Evolutionary conservation across 1,140 invertebrate genomes (phyloP).

Genomic region (Aphelenchoides fujianensis): DNA sequence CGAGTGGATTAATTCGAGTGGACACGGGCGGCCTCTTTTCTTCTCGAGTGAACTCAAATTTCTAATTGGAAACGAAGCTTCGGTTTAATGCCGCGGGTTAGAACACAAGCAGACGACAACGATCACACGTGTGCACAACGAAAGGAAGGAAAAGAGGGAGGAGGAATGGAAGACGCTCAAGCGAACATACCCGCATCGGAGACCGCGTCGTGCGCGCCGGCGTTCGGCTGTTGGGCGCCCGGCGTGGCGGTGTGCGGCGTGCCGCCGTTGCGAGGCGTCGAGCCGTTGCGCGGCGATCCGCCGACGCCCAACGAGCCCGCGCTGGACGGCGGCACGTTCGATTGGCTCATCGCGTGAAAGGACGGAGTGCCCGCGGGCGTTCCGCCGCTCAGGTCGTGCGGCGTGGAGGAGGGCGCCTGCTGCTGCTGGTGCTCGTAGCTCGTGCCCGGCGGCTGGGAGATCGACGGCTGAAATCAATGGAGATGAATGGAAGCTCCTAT

Average conservation of each 20-base stretch:
- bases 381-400: conserved; percentile 4
- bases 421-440: conserved; percentile 82
- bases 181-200: neutral
- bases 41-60: too few relatives aligned
- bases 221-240: neutral
- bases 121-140: too few relatives aligned
- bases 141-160: neutral
- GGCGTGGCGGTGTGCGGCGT: neutral
- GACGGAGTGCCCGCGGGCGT: neutral
- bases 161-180: too few relatives aligned
- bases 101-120: too few relatives aligned
- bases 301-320: neutral
- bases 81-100: too few relatives aligned
- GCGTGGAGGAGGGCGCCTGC: conserved; percentile 67
- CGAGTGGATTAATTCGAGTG: too few relatives aligned
- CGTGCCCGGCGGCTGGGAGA: conserved; percentile 83
- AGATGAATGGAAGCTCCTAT: conserved; percentile 74
- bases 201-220: neutral
- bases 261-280: neutral
- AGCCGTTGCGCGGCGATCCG: neutral
- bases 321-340: neutral
- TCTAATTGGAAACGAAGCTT: too few relatives aligned
- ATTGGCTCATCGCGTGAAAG: too few relatives aligned
- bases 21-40: too few relatives aligned
- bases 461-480: conserved; percentile 75